A percentile compares a stretch with the other conserved stretches of the same genome.
These are phyloP conservation scores for Philopotamus ludificatus DNA, from an alignment of 1,140 invertebrate species.

Conservation along the genomic window DNA sequence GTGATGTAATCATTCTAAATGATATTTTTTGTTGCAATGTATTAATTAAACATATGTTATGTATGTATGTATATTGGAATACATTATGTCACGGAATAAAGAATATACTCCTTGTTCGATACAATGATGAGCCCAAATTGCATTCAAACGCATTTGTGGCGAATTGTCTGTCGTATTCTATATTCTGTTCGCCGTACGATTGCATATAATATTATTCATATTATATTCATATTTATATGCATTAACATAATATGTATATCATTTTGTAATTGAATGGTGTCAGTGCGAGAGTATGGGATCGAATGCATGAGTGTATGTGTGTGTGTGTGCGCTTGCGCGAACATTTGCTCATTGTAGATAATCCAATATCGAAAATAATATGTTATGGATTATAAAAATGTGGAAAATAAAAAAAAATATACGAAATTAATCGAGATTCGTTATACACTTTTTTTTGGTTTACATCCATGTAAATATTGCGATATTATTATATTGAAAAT, in stretches of 20 bases:
- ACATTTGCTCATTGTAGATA: slow-evolving; percentile 41
- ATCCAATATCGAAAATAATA: slow-evolving; percentile 41
- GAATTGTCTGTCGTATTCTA: slow-evolving; percentile 5
- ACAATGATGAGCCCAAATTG: no score
- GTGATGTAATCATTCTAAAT: slow-evolving; percentile 20
- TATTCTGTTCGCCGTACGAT: background rate
- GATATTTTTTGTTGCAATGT: slow-evolving; percentile 4
- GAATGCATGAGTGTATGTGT: background rate
- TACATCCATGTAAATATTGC: slow-evolving; percentile 56
- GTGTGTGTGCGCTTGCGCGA: slow-evolving; percentile 23
- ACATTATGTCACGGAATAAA: background rate
- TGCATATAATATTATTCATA: no score
- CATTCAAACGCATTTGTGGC: slow-evolving; percentile 1
- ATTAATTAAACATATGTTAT: slow-evolving; percentile 8
- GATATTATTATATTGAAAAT: slow-evolving; percentile 56
- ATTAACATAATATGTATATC: slow-evolving; percentile 2
- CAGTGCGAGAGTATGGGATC: no score
- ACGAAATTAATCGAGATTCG: slow-evolving; percentile 40
- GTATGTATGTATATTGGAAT: slow-evolving; percentile 9
- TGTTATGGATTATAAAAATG: slow-evolving; percentile 42
- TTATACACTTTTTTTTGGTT: slow-evolving; percentile 48
- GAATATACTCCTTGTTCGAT: no score
- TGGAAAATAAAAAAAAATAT: slow-evolving; percentile 36
- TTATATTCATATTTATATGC: no score
- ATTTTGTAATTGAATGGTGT: slow-evolving; percentile 13